phyloP scores from a whole-genome alignment of 2,113 vertebrate species.

The Verasper variegatus region DNA sequence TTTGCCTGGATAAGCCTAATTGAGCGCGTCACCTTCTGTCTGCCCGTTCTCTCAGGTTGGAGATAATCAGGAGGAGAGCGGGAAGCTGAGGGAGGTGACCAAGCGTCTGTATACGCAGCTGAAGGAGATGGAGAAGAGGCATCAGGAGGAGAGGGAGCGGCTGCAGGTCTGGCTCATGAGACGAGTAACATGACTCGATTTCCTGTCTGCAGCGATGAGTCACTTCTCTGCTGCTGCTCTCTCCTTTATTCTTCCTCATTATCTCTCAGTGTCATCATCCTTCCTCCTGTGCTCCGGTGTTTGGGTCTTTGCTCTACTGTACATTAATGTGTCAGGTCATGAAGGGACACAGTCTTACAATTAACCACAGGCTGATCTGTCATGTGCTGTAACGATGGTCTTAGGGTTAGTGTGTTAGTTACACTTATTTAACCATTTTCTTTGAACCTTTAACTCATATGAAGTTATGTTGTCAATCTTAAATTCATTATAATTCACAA shows the following conservation, averaged over 20 bases:
- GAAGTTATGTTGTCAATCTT: no score
- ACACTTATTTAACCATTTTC: no score
- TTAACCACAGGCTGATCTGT: background rate
- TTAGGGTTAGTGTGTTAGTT: no score
- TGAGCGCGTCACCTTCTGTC: conserved; percentile 30
- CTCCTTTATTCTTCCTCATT: conserved; percentile 34
- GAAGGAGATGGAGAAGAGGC: conserved; percentile 84
- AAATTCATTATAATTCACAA: no score
- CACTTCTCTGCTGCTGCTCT: conserved; percentile 34
- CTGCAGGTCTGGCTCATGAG: conserved; percentile 83
- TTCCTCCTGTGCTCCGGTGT: conserved; percentile 23
- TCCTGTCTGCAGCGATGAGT: conserved; percentile 56
- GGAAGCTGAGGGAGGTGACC: conserved; percentile 78
- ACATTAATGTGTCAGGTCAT: conserved; percentile 15
- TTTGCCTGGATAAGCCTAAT: conserved; percentile 46
- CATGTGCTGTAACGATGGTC: no score
- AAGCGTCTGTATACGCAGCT: conserved; percentile 82
- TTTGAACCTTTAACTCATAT: no score
- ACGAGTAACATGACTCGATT: conserved; percentile 30
- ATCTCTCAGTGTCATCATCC: conserved; percentile 33
- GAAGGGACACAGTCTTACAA: conserved; percentile 21
- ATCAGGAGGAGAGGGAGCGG: conserved; percentile 82
- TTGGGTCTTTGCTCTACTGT: conserved; percentile 24
- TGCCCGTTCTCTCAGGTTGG: conserved; percentile 48
- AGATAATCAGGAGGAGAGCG: conserved; percentile 76